A percentile compares a stretch with the other conserved stretches of the same genome.
Conservation (phyloP, 1,140 invertebrate species). For the Drosophila azteca region DNA sequence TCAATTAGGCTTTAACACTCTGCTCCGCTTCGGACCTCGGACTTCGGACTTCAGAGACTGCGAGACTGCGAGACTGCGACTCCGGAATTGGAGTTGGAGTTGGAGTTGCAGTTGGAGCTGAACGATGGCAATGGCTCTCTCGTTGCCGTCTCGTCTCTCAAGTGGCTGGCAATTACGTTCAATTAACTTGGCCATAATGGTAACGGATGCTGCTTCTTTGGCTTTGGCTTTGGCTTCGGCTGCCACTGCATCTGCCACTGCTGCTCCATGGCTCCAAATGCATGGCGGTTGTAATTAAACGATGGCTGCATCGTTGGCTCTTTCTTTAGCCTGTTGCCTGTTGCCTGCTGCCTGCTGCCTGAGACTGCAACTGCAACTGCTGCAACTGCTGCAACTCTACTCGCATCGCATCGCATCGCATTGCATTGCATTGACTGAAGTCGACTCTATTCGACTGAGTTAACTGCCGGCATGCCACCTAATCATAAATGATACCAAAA, state of each 20-base stretch:
- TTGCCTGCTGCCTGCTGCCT: constrained; percentile 8
- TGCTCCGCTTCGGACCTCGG: constrained; percentile 3
- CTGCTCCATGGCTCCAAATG: constrained; percentile 46
- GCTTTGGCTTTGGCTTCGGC: neutral
- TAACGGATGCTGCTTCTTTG: constrained; percentile 66
- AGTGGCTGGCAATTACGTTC: constrained; percentile 80
- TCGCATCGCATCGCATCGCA: constrained; percentile 3
- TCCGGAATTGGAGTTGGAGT: constrained; percentile 4
- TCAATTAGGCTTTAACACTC: constrained; percentile 80
- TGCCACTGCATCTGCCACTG: constrained; percentile 26
- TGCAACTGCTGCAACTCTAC: constrained; percentile 5
- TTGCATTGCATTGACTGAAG: neutral
- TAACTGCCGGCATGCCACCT: constrained; percentile 79
- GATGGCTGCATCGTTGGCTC: constrained; percentile 22
- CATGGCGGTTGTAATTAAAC: constrained; percentile 71
- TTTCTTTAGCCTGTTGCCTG: no score
- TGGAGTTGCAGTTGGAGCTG: constrained; percentile 8
- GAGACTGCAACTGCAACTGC: constrained; percentile 1
- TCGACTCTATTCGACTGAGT: constrained; percentile 31
- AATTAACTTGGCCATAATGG: constrained; percentile 80
- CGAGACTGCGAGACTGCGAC: constrained; percentile 1
- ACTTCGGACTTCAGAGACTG: neutral
- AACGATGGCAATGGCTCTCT: constrained; percentile 13
- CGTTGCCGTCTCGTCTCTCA: constrained; percentile 55
- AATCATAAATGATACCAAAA: constrained; percentile 81